Evolutionary conservation across 2,888 invertebrate genomes (phyloP), one percentile per base, ranked within the genome.

Genomic region (Pseudococcus longispinus): DNA sequence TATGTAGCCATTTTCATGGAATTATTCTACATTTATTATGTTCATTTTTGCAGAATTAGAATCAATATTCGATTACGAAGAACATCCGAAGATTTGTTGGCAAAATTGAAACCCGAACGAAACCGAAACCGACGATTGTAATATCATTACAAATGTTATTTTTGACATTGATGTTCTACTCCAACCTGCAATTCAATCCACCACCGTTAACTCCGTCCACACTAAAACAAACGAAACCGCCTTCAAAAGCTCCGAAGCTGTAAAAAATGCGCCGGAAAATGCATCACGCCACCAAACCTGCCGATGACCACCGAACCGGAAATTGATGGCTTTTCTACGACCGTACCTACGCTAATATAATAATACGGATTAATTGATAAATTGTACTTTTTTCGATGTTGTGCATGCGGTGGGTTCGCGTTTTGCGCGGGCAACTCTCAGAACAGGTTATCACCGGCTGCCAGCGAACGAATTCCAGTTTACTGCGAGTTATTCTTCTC

Each of bases 401-500:
- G 32, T 42, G 42, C 42, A 42, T 80, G 42, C 42, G 13, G 20
- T 42, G 42, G 20, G 77, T 42, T 42, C 11, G 20, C 77, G 77
- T 42, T 37, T 80, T 37, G 77, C 77, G 77, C 77, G 77, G 77
- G 77, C 77, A 80, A 80, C 77, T 70, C 77, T 26, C 26, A 20
- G 77, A 80, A 80, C 77, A 42, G 77, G 77, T 80, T 80, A 80
- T 80, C 77, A 80, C 77, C 77, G 77, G 77, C 42, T 37, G 37
- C 4, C 42, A 42, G 20, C 32, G 77, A 80, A n/a, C 42, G 77
- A 80, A 80, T 80, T 80, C 77, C 77, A 80, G 77, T 80, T 80
- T 80, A 80, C 77, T 42, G 77, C 77, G 20, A 80, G 77, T 80
- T 80, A 80, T 80, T 80, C 77, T 80, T 80, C 77, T 80, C 42